Evolutionary conservation across 2,888 invertebrate species (phyloP), one percentile per base, ranked within the genome.

Genomic region (Tetrapedia diversipes): DNA sequence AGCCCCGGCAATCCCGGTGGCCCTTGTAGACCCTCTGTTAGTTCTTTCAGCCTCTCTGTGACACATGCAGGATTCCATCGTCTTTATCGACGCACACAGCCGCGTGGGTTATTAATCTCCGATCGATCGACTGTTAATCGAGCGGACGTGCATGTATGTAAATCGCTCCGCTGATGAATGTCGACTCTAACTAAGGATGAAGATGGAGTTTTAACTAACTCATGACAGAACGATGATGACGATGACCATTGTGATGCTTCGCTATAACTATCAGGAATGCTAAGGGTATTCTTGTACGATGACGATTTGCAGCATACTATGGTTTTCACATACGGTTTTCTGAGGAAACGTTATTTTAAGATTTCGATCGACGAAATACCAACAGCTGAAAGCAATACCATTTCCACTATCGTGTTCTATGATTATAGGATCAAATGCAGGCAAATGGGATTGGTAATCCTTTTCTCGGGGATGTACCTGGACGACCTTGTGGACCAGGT

Each of bases 1-100:
- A 91, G 87, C 77, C 94, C 94, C 80, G 94, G 93, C 77, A 94
- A 93, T 0, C 97, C 97, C 45, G 95, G 95, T 77, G 95, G 95
- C 19, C 97, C 97, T 86, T 94, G 93, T 49, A 94, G 93, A 84
- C 94, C 94, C 83, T 93, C 91, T 87, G 86, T 87, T 91, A 94
- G 91, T 90, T 94, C 94, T 88, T 93, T 93, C 91, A 93, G 90
- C 88, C 93, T 93, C 89, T 94, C 94, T 94, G 91, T 91, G 91
- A 85, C 90, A 88, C 87, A 88, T 88, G 88, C 88, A 86, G 78
- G 81, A 81, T 82, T 82, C 76, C 81, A 81, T 84, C 78, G 76
- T 82, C 49, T 85, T 85, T 84, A 85, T 79, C 65, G 64, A 41
- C 11, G 72, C 68, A 78, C 65, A 81, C 71, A 65, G 65, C 67